Base-by-base conservation (phyloP, 2,888 invertebrate species). In the Onchidella celtica region DNA sequence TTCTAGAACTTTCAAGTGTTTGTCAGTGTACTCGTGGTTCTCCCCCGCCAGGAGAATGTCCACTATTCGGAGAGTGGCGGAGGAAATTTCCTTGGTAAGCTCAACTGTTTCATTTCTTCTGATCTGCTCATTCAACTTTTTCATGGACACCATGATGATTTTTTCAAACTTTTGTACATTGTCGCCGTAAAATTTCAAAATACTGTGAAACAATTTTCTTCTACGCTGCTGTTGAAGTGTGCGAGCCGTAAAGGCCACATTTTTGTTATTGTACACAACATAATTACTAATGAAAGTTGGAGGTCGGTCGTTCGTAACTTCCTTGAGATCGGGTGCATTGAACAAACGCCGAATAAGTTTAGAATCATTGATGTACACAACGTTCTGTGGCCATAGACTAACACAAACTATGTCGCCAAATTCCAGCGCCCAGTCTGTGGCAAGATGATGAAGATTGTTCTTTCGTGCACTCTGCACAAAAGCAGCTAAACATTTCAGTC, bases 111-210 rank as follows among this genome's bases (percentile, higher is more conserved):
- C 40, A 27, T 65, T 36, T 11, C 24, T 21, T 65, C 68, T 59
- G 72, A 80, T 55, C 59, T 74, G 36, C 61, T 74, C 68, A 4
- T 63, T 80, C 73, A 80, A 29, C 24, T 55, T 21, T 3, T n/a
- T 21, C 68, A 80, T 32, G 27, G 73, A 77, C 21, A 65, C 66
- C 29, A 73, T 38, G 27, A 79, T 72, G 3, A 78, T 69, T 34
- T 73, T 55, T 27, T 82, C 79, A 47, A 79, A 79, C 59, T 70
- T 74, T 27, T 69, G 63, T 38, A 82, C 82, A 0, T 77, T 77
- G n/a, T 79, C 82, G 11, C 82, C 82, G 69, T 82, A 82, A 4
- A 82, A 73, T 2, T 78, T 73, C 63, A 82, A 38, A 0, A 77
- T 55, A 38, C 72, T 66, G 79, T 82, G 79, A 40, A 79, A 82